Evolutionary conservation across 1,140 invertebrate genomes (phyloP).

Genomic region (Nebria ingens): DNA sequence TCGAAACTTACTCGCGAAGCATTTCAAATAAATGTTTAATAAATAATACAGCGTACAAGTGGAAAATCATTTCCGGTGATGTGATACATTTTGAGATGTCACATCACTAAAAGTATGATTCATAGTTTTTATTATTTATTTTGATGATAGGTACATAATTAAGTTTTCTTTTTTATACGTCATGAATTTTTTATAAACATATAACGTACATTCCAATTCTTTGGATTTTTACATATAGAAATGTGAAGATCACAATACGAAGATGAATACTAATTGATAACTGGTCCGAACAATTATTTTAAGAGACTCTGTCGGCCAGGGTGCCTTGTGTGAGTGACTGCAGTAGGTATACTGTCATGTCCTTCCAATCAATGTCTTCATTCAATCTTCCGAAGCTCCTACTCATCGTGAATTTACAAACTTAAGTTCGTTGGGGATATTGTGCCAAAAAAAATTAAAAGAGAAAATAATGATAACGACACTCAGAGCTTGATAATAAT

Average conservation of each 20-base stretch:
- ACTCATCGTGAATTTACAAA: neutral
- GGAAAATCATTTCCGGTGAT: too few species aligned
- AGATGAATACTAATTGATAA: neutral
- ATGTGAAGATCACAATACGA: neutral
- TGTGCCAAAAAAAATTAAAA: neutral
- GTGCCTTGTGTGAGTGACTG: neutral
- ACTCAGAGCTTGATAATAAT: neutral
- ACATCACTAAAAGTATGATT: too few species aligned
- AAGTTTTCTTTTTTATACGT: neutral
- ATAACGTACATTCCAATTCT: neutral
- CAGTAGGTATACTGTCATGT: neutral
- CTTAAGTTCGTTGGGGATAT: neutral
- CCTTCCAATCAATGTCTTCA: neutral
- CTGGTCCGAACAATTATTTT: neutral
- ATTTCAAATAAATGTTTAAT: conserved; percentile 61
- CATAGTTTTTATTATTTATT: neutral
- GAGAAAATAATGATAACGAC: neutral
- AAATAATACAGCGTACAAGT: too few species aligned
- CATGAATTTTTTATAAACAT: neutral
- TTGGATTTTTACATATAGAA: neutral
- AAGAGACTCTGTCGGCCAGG: neutral
- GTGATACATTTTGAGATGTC: neutral
- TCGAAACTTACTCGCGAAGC: conserved; percentile 50
- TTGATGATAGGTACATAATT: neutral
- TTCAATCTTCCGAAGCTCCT: neutral